Evolutionary conservation across 2,113 vertebrate species (phyloP).

Genomic region (Perognathus longimembris): DNA sequence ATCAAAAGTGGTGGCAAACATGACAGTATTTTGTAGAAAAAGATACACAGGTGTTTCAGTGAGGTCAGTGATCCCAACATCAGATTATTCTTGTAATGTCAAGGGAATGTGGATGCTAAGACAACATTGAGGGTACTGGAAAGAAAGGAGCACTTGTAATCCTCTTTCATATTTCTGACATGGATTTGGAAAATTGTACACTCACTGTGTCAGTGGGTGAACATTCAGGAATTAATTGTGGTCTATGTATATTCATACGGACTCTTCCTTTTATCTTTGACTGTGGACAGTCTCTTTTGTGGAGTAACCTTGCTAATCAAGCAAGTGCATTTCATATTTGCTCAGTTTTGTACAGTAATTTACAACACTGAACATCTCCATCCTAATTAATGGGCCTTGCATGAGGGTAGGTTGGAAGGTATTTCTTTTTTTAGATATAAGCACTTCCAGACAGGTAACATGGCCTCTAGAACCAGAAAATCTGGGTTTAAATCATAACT

Average conservation of each 20-base stretch:
- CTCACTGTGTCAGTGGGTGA: neutral
- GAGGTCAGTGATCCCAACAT: neutral
- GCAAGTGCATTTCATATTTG: constrained; percentile 3
- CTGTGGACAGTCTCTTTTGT: neutral
- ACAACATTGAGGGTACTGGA: neutral
- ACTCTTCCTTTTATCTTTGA: neutral
- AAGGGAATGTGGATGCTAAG: neutral
- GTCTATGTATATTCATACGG: neutral
- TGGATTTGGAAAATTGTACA: neutral
- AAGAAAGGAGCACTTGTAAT: neutral
- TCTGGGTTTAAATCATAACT: neutral
- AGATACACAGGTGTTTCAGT: neutral
- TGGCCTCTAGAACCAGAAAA: neutral
- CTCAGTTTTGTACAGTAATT: neutral
- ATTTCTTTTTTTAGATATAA: neutral
- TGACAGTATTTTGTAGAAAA: neutral
- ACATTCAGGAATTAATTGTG: neutral
- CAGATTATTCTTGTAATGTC: neutral
- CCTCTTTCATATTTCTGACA: neutral
- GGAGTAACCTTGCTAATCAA: neutral
- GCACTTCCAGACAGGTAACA: neutral
- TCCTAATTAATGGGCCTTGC: neutral
- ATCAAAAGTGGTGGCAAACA: neutral
- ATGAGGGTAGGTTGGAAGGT: neutral
- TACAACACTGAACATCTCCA: neutral